Base-by-base conservation (phyloP, 1,140 invertebrate genomes). In the Papilio polytes region DNA sequence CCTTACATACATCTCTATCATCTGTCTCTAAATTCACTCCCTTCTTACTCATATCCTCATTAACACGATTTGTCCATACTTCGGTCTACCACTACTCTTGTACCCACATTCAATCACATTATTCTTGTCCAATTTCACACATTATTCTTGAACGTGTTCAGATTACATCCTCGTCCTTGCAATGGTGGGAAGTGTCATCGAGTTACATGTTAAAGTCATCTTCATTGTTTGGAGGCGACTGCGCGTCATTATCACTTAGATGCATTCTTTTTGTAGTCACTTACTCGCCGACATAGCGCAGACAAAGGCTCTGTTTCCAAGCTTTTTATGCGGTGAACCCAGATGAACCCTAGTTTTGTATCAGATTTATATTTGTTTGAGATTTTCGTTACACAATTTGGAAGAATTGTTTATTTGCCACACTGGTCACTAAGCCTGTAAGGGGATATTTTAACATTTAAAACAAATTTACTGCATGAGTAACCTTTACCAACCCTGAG, bases 201-300 rank as follows among this genome's bases (percentile, higher is more conserved):
- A 82, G 80, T 86, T 83, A 87, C 80, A 78, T 87, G 85, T 85
- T 81, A 83, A 74, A 53, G 80, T 79, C 80, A 74, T 81, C 81
- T 81, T 85, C 85, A 88, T 87, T 88, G 85, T 90, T 85, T 80
- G 85, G 82, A 85, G 85, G 74, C 84, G 80, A 59, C 82, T 81
- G 80, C 82, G 82, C 82, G 84, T 86, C 84, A 85, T 89, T 89
- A 88, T 82, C 82, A 85, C 81, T 85, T 83, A 85, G 83, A 80
- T 87, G 80, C 81, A 83, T 80, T 84, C 84, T 83, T 85, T 87
- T 90, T 87, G 85, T 87, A 78, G 80, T 82, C 81, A 74, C 77
- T 78, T 73, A 81, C 79, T 85, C 82, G 83, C 77, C 82, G 79
- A 74, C 82, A 84, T 66, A 63, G 66, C 81, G 44, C 73, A 85